phyloP scores from a whole-genome alignment of 2,888 invertebrate species.

The Eumerus sabulonum region DNA sequence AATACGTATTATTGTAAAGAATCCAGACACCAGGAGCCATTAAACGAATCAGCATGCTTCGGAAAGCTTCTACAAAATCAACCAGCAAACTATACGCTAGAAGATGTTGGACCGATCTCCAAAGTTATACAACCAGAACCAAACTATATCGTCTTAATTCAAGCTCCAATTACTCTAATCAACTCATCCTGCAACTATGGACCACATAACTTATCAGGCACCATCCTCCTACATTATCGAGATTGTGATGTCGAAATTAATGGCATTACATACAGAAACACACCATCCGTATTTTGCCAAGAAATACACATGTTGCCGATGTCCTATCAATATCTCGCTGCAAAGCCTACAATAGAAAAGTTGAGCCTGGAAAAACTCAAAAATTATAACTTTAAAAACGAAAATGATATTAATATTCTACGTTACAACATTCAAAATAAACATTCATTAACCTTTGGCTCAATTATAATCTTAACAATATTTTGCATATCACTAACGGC shows the following conservation, averaged over 20 bases:
- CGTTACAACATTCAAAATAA: too few relatives aligned
- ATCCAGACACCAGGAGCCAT: neutral
- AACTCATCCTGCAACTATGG: slow-evolving; percentile 11
- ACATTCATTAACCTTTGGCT: too few relatives aligned
- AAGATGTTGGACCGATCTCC: neutral
- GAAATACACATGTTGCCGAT: neutral
- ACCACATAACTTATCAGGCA: neutral
- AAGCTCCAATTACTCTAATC: slow-evolving; percentile 12
- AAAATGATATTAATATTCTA: too few relatives aligned
- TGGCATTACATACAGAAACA: slow-evolving; percentile 1
- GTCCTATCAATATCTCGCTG: too few relatives aligned
- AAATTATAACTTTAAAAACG: too few relatives aligned
- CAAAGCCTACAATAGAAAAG: too few relatives aligned
- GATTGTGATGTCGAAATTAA: neutral
- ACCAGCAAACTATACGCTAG: slow-evolving; percentile 15
- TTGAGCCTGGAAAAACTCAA: too few relatives aligned
- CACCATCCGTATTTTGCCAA: neutral
- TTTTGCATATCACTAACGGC: too few relatives aligned
- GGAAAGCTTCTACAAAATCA: slow-evolving; percentile 9
- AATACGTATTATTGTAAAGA: slow-evolving; percentile 1
- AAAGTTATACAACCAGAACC: slow-evolving; percentile 31
- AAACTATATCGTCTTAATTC: slow-evolving; percentile 17
- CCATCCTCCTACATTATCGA: slow-evolving; percentile 1
- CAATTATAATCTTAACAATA: too few relatives aligned
- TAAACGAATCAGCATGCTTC: slow-evolving; percentile 17